Conservation (phyloP, 2,888 invertebrate genomes). For the Drosophila histrio region DNA sequence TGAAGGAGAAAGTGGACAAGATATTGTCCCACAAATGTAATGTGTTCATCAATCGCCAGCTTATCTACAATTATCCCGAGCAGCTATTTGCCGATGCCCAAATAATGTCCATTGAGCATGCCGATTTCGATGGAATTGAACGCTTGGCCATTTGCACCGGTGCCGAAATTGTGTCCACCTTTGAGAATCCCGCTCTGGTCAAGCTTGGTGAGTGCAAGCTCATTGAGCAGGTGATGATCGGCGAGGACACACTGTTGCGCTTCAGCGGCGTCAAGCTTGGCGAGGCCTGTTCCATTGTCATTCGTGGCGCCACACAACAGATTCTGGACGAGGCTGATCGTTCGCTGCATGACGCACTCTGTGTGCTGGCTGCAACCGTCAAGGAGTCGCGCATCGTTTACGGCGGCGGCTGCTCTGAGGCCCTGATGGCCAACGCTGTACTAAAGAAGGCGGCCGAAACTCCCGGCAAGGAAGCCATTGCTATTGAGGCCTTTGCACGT, state of each 20-base stretch:
- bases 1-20: slow-evolving; percentile 99
- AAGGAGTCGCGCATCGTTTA: slow-evolving; percentile 95
- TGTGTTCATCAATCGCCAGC: slow-evolving; percentile 98
- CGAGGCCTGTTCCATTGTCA: slow-evolving; percentile 98
- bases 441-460: slow-evolving; percentile 92
- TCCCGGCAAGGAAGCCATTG: slow-evolving; percentile 98
- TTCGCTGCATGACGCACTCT: slow-evolving; percentile 98
- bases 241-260: slow-evolving; percentile 96
- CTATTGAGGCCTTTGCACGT: slow-evolving; percentile 97
- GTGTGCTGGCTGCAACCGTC: slow-evolving; percentile 97
- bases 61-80: slow-evolving; percentile 99
- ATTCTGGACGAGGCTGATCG: slow-evolving; percentile 99
- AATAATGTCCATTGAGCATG: slow-evolving; percentile 99
- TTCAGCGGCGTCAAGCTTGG: slow-evolving; percentile 98
- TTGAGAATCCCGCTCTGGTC: slow-evolving; percentile 95
- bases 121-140: slow-evolving; percentile 99
- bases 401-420: slow-evolving; percentile 97
- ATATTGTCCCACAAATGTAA: slow-evolving; percentile 97
- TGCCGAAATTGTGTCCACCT: slow-evolving; percentile 99
- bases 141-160: slow-evolving; percentile 98
- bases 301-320: slow-evolving; percentile 99
- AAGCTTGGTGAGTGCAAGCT: slow-evolving; percentile 97
- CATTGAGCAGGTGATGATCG: slow-evolving; percentile 98
- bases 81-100: slow-evolving; percentile 99
- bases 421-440: slow-evolving; percentile 98